phyloP scores from a whole-genome alignment of 2,797 vertebrate species.

The Pseudomugil gertrudae region DNA sequence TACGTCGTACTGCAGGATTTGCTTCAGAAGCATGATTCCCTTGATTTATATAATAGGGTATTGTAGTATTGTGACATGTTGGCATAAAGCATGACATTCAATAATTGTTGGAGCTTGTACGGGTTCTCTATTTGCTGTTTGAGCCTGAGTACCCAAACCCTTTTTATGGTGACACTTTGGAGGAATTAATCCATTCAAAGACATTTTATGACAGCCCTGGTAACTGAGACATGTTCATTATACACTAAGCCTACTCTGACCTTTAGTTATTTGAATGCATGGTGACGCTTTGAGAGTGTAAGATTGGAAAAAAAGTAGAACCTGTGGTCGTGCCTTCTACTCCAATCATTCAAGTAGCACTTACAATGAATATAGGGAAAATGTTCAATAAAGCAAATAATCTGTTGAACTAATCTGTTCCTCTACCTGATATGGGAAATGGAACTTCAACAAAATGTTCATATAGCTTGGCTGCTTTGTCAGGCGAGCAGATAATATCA shows the following conservation, averaged over 20 bases:
- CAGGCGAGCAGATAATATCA: slow-evolving; percentile 42
- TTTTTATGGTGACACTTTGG: slow-evolving; percentile 29
- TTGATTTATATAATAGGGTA: slow-evolving; percentile 16
- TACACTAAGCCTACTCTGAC: slow-evolving; percentile 43
- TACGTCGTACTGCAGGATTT: neutral
- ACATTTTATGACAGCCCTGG: slow-evolving; percentile 16
- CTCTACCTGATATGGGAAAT: slow-evolving; percentile 34
- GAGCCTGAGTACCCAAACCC: slow-evolving; percentile 11
- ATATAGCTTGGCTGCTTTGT: slow-evolving; percentile 31
- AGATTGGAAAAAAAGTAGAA: slow-evolving; percentile 38
- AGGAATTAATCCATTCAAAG: slow-evolving; percentile 35
- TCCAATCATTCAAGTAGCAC: slow-evolving; percentile 21
- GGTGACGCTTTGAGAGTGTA: slow-evolving; percentile 12
- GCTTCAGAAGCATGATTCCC: slow-evolving; percentile 3
- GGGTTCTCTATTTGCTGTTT: slow-evolving; percentile 27
- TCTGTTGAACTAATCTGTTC: slow-evolving; percentile 53
- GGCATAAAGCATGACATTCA: slow-evolving; percentile 21
- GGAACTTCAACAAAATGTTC: slow-evolving; percentile 27
- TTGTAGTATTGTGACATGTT: neutral
- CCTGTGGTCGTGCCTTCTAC: slow-evolving; percentile 6
- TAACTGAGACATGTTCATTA: slow-evolving; percentile 50
- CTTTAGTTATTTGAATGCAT: slow-evolving; percentile 38
- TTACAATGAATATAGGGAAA: slow-evolving; percentile 36
- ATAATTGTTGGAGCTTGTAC: slow-evolving; percentile 11
- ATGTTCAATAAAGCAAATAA: slow-evolving; percentile 44